Percentiles rank a stretch among this genome's conserved stretches.
Conservation (phyloP, 2,113 vertebrate genomes). For the Platycercus adscitus region DNA sequence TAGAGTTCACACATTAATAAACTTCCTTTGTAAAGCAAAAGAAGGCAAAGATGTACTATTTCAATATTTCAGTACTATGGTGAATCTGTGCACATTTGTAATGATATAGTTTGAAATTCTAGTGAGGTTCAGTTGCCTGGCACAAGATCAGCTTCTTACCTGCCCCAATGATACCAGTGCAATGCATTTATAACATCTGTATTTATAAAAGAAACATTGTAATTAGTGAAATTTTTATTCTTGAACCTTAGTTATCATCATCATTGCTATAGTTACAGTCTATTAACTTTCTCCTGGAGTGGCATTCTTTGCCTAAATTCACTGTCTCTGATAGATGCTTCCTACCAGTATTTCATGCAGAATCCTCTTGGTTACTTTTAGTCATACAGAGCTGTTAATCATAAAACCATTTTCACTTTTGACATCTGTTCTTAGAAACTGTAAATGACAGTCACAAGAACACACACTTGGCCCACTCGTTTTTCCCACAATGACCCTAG, state of each 20-base stretch:
- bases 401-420: conserved; percentile 34
- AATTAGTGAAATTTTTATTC: neutral
- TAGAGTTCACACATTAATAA: neutral
- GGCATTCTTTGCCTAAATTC: neutral
- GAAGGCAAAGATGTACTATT: neutral
- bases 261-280: neutral
- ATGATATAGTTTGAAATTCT: neutral
- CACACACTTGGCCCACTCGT: neutral
- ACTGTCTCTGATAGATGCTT: neutral
- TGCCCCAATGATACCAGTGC: neutral
- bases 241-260: neutral
- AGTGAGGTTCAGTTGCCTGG: neutral
- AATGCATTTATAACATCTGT: neutral
- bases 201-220: neutral
- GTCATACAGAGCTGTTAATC: neutral
- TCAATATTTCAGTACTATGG: neutral
- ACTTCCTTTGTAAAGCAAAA: neutral
- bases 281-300: neutral
- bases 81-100: neutral
- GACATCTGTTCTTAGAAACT: conserved; percentile 25
- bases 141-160: neutral
- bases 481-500: conserved; percentile 29
- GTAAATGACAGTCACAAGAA: conserved; percentile 31
- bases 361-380: neutral
- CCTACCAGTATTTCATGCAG: neutral